Base-by-base conservation (phyloP, 2,888 invertebrate species). In the Caenorhabditis imperialis region DNA sequence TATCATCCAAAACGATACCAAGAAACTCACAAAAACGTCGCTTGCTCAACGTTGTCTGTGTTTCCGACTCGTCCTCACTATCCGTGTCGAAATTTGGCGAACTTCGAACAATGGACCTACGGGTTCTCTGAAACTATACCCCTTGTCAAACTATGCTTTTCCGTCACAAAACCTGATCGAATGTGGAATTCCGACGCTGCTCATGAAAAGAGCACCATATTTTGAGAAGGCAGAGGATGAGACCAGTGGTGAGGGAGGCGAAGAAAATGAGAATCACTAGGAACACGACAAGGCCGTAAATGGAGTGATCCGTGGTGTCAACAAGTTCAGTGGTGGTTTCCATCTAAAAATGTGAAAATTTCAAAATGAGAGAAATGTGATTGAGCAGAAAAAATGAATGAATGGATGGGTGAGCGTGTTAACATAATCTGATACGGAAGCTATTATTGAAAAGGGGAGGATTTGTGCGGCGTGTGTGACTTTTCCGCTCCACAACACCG, bases 261-360 rank as follows among this genome's bases (percentile, higher is more conserved):
- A 82, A 81, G 37, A 82, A 75, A 27, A 82, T 73, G 60, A 82
- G 70, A 37, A 82, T 81, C 2, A 82, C 81, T n/a, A 81, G 74
- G 37, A 81, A 81, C 16, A 81, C 81, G 35, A 81, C 75, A 18
- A 81, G 54, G 10, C 81, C 81, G 38, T 74, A 77, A 33, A 77
- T 63, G 20, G 77, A 77, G 22, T 77, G 77, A 33, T 77, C 77
- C 1, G 77, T 75, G 23, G 63, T 71, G 40, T 75, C 75, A 18
- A 42, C 55, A 14, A 65, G 65, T 37, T 70, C 75, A 42, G 75
- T 75, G 20, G 67, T 75, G 16, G 75, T 75, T 51, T 70, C 70
- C 75, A 75, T 75, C 75, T 75, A 57, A 4, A 54, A 53, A n/a
- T n/a, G n/a, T n/a, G n/a, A 47, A 14, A 37, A 8, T 14, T 5